These are phyloP conservation scores for Scolopax mira DNA, from an alignment of 2,113 vertebrate genomes.

Conservation along the genomic window DNA sequence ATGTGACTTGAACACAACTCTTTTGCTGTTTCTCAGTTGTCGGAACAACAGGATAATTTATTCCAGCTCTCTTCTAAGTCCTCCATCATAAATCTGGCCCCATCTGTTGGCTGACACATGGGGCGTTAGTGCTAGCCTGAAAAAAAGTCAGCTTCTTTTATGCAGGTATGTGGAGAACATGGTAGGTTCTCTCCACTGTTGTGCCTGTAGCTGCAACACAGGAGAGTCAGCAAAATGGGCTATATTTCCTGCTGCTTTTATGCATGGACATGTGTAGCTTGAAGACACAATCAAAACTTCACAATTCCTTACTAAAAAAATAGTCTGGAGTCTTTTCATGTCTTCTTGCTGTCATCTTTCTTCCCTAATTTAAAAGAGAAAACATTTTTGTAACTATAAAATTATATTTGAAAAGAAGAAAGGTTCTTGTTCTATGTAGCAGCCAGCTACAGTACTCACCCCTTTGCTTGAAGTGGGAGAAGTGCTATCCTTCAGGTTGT, in stretches of 20 bases:
- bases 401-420: not conserved
- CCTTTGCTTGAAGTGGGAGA: not conserved
- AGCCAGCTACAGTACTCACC: not conserved
- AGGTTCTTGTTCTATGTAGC: fast-evolving
- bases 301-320: not conserved
- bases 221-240: not conserved
- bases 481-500: not conserved
- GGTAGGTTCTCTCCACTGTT: not conserved
- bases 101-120: not conserved
- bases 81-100: not conserved
- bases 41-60: not conserved
- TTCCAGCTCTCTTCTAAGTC: not conserved
- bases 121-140: not conserved
- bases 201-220: not conserved
- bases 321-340: not conserved
- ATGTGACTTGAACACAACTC: not conserved
- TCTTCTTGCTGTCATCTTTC: not conserved
- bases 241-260: not conserved
- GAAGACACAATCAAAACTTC: not conserved
- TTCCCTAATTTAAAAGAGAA: not conserved
- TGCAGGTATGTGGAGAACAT: not conserved
- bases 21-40: not conserved
- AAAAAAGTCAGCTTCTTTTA: not conserved
- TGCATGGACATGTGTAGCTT: not conserved
- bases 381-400: not conserved